Evolutionary conservation across 2,888 invertebrate genomes (phyloP).

Genomic region (Zygothrica quintamaculata): DNA sequence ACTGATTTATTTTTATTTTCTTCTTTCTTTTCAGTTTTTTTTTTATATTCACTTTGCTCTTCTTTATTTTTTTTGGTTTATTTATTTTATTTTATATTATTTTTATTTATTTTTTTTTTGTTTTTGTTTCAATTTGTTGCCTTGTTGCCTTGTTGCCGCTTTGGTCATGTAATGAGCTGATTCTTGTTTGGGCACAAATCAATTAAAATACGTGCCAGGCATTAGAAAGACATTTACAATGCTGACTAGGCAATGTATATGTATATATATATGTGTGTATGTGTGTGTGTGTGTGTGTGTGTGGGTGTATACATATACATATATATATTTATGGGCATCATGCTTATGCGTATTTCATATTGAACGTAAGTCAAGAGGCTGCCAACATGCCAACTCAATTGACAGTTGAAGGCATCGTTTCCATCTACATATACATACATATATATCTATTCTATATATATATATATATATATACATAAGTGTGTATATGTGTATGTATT

Average conservation of each 20-base stretch:
- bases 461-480: constrained; percentile 2
- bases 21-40: constrained; percentile 11
- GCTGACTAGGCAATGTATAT: constrained; percentile 64
- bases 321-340: constrained; percentile 62
- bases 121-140: constrained; percentile 41
- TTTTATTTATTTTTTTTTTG: background rate
- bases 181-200: constrained; percentile 67
- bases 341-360: constrained; percentile 73
- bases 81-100: constrained; percentile 12
- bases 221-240: constrained; percentile 57
- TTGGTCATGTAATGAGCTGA: constrained; percentile 52
- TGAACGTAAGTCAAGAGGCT: constrained; percentile 77
- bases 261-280: constrained; percentile 27
- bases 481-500: constrained; percentile 21
- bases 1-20: constrained; percentile 38
- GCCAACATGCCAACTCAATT: constrained; percentile 80
- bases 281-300: constrained; percentile 1
- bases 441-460: constrained; percentile 34
- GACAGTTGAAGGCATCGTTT: constrained; percentile 67
- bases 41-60: too few relatives aligned
- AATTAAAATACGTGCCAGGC: constrained; percentile 83
- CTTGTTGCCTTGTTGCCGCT: constrained; percentile 2
- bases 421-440: constrained; percentile 14
- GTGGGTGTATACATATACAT: constrained; percentile 1
- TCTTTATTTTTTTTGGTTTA: constrained; percentile 7